A percentile compares a stretch with the other conserved stretches of the same genome.
Conservation (phyloP, 2,113 vertebrate genomes). For the Mustelus asterias region DNA sequence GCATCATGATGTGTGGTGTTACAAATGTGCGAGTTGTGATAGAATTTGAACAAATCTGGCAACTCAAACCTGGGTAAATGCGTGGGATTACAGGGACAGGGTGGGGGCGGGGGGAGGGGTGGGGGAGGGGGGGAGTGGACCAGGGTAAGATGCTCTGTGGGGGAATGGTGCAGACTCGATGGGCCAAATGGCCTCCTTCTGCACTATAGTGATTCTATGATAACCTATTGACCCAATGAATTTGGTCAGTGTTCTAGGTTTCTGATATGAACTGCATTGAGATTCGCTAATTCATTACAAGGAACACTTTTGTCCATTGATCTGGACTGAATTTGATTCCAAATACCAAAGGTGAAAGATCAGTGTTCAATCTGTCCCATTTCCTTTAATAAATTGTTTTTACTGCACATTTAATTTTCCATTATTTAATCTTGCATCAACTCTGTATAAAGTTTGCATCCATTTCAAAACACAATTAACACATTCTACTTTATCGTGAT, state of each 20-base stretch:
- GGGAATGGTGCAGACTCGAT: too few species aligned
- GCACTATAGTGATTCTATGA: background rate
- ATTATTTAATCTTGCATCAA: background rate
- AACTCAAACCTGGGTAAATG: too few species aligned
- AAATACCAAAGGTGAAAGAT: background rate
- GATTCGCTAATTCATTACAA: background rate
- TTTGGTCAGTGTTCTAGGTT: background rate
- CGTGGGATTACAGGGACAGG: too few species aligned
- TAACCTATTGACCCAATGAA: background rate
- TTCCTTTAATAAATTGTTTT: background rate
- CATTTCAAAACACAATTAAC: background rate
- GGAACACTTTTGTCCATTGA: background rate
- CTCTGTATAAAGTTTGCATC: background rate
- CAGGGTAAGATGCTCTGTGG: too few species aligned
- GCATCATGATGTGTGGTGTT: too few species aligned
- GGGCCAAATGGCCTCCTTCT: too few species aligned
- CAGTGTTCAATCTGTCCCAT: background rate
- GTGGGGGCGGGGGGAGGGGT: too few species aligned
- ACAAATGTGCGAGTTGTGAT: too few species aligned
- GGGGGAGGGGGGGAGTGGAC: too few species aligned
- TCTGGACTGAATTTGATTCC: background rate
- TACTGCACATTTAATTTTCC: background rate
- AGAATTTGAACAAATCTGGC: too few species aligned
- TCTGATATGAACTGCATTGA: background rate
- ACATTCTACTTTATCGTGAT: background rate